Conservation (phyloP, 2,113 vertebrate genomes). For the Labrus mixtus region DNA sequence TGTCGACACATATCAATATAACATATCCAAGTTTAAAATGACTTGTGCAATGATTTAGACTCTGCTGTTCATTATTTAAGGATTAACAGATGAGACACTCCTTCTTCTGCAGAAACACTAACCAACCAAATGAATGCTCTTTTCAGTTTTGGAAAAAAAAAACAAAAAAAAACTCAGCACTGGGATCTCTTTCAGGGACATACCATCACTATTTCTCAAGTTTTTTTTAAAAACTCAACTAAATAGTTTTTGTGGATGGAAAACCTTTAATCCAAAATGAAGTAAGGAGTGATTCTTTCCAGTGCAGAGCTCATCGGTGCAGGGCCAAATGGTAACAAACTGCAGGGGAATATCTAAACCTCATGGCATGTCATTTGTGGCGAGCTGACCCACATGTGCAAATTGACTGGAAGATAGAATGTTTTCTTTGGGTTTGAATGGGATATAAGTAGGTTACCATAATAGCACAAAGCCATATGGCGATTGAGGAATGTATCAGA, state of each 20-base stretch:
- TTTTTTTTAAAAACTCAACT: not conserved
- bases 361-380: constrained; percentile 55
- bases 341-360: constrained; percentile 43
- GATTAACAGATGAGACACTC: not conserved
- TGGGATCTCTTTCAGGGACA: not conserved
- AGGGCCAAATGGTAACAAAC: constrained; percentile 48
- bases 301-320: constrained; percentile 5
- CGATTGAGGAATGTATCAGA: constrained; percentile 3
- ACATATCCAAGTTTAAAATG: constrained; percentile 13
- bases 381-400: constrained; percentile 56
- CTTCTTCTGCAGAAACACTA: not conserved
- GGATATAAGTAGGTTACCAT: constrained; percentile 39
- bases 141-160: too few species aligned
- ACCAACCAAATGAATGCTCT: not conserved
- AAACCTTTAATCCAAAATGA: constrained; percentile 26
- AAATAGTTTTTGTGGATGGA: constrained; percentile 19
- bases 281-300: constrained; percentile 4
- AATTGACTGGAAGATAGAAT: constrained; percentile 31
- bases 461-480: constrained; percentile 28
- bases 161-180: too few species aligned
- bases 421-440: constrained; percentile 48
- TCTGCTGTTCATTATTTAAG: constrained; percentile 1
- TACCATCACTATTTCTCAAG: not conserved
- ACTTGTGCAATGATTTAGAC: constrained; percentile 1
- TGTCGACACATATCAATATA: not conserved